These are phyloP conservation scores for Tragelaphus strepsiceros DNA, from an alignment of 2,113 vertebrate species.

Conservation along the genomic window DNA sequence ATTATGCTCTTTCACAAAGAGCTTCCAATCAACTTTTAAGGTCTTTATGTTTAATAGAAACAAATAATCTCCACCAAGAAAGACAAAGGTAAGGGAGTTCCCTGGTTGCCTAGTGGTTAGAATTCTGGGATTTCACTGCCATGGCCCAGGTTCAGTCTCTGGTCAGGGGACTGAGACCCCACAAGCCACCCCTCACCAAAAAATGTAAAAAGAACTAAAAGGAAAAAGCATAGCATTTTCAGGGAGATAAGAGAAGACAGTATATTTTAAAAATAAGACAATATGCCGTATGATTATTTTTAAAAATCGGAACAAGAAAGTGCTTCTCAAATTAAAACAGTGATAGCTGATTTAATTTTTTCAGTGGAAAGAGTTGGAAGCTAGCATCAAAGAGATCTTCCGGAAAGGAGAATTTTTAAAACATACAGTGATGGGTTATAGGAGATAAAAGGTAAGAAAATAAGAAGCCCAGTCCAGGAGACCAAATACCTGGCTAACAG, in stretches of 20 bases:
- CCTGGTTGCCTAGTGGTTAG: not conserved
- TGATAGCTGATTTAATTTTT: constrained; percentile 1
- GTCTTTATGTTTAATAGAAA: not conserved
- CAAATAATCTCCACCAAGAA: not conserved
- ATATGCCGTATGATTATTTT: not conserved
- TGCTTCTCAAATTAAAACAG: constrained; percentile 41
- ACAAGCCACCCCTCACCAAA: not conserved
- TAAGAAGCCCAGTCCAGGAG: not conserved
- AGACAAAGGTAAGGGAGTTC: not conserved
- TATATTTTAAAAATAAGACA: constrained; percentile 1
- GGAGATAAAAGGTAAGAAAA: constrained; percentile 9
- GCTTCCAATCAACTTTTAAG: not conserved
- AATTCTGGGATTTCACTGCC: not conserved
- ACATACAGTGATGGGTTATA: not conserved
- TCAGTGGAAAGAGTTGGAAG: not conserved
- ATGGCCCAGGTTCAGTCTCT: not conserved
- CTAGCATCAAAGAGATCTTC: constrained; percentile 9
- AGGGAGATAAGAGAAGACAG: not conserved
- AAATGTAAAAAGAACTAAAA: not conserved
- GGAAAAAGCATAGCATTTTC: not conserved
- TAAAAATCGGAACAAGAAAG: not conserved
- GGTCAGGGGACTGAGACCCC: not conserved
- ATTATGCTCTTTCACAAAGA: not conserved
- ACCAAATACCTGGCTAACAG: not conserved
- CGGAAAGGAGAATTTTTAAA: not conserved